Conservation (phyloP, 2,113 vertebrate species). For the Cryptomyrus ogoouensis region DNA sequence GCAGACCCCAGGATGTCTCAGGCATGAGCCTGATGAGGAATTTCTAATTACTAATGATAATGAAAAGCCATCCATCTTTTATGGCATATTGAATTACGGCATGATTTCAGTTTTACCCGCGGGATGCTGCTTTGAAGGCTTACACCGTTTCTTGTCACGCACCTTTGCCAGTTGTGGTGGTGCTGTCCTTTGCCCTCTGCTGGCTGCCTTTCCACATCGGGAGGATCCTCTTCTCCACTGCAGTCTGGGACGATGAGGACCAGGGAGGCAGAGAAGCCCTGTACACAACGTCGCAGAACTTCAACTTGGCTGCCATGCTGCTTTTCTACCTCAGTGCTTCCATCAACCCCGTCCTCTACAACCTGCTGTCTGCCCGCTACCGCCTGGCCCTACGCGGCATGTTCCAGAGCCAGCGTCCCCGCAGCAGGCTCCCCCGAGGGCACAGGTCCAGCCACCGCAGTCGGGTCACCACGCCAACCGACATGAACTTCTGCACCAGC, state of each 20-base stretch:
- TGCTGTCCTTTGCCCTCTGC: conserved; percentile 77
- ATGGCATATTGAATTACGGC: not conserved
- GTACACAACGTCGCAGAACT: conserved; percentile 69
- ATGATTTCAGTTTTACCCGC: not conserved
- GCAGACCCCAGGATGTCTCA: not conserved
- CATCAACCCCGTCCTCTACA: conserved; percentile 81
- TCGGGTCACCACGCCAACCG: not conserved
- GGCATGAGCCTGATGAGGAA: not conserved
- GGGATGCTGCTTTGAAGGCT: not conserved
- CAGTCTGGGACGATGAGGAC: not conserved
- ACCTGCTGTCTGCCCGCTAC: conserved; percentile 77
- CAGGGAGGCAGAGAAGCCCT: not conserved
- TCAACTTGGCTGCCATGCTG: conserved; percentile 77
- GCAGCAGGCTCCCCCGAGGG: not conserved
- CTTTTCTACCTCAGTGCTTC: conserved; percentile 81
- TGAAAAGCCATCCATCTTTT: not conserved
- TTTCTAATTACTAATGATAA: not conserved
- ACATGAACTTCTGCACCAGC: not conserved
- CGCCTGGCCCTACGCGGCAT: conserved; percentile 66
- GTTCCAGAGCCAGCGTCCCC: conserved; percentile 45
- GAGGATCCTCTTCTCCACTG: conserved; percentile 66
- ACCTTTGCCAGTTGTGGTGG: conserved; percentile 63
- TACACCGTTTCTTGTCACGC: not conserved
- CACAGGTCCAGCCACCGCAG: not conserved
- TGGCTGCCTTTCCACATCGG: conserved; percentile 82